Base-by-base conservation (phyloP, 2,888 invertebrate species). In the Dolomedes plantarius region DNA sequence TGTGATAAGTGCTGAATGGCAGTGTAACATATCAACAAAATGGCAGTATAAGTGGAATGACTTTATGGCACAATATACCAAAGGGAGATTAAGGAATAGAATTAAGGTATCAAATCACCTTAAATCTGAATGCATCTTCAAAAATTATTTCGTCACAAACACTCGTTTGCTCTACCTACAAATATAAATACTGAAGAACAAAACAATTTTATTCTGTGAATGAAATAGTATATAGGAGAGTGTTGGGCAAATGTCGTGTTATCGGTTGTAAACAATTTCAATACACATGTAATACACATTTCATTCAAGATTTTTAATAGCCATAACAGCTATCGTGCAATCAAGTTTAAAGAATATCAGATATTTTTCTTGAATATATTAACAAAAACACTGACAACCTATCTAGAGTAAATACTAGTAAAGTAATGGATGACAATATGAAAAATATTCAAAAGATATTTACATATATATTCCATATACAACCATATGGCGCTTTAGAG, bases 381-480 rank as follows among this genome's bases (percentile, higher is more conserved):
- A 67, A 67, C 67, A 67, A 36, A 56, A 67, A 67, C 67, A 67
- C 67, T 67, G 32, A 67, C 19, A 67, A 67, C 67, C 67, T 67
- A 32, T 32, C 67, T 67, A 67, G 31, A 67, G 31, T 32, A 67
- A 67, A 67, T 19, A 67, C 67, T 67, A 67, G 67, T 67, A 67
- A 67, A 67, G 67, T 67, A 67, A 67, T 67, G n/a, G 23, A 67
- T 67, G 36, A 32, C 36, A 67, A 31, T 67, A 67, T 67, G 32
- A 67, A 67, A 67, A 67, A 32, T 67, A 67, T 67, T 31, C 67
- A 67, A 67, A 67, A 67, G 32, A 67, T 67, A 67, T 67, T 67
- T 67, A 67, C 67, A 67, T 29, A 67, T 36, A 67, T 32, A 19
- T 67, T 36, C 36, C 67, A 67, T 32, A 36, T 67, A 32, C 23